Conservation (phyloP, 2,113 vertebrate species). For the Cochlearius cochlearius region DNA sequence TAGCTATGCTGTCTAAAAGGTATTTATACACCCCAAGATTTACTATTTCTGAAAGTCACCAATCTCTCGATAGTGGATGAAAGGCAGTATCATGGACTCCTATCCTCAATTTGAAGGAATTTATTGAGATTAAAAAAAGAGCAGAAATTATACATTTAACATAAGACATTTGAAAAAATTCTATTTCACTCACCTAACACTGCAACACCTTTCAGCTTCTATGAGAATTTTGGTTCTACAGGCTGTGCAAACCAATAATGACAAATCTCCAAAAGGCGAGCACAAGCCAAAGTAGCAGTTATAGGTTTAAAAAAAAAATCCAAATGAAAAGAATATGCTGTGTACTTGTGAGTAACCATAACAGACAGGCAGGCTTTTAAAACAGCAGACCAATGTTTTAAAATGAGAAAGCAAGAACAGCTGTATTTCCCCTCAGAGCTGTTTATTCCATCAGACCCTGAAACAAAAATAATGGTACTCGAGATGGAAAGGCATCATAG, state of each 20-base stretch:
- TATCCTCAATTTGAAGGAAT: neutral
- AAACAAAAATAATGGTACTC: neutral
- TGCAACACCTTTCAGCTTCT: neutral
- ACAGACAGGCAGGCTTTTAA: neutral
- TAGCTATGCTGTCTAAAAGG: neutral
- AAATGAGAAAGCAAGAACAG: neutral
- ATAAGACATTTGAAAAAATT: neutral
- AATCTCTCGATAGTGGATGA: neutral
- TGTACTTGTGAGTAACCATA: neutral
- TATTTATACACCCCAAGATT: neutral
- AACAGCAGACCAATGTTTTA: neutral
- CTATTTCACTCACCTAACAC: neutral
- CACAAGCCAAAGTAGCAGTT: neutral
- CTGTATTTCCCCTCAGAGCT: neutral
- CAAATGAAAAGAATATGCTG: neutral
- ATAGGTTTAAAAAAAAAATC: neutral
- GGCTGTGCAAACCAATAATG: neutral
- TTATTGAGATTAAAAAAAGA: neutral
- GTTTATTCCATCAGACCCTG: neutral
- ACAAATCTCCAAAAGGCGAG: neutral
- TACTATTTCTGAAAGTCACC: neutral
- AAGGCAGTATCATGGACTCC: neutral
- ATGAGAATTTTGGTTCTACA: neutral
- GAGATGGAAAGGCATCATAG: neutral
- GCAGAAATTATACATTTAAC: neutral